Evolutionary conservation across 2,797 vertebrate species (phyloP).

Genomic region (Paratrypauchen microcephalus): DNA sequence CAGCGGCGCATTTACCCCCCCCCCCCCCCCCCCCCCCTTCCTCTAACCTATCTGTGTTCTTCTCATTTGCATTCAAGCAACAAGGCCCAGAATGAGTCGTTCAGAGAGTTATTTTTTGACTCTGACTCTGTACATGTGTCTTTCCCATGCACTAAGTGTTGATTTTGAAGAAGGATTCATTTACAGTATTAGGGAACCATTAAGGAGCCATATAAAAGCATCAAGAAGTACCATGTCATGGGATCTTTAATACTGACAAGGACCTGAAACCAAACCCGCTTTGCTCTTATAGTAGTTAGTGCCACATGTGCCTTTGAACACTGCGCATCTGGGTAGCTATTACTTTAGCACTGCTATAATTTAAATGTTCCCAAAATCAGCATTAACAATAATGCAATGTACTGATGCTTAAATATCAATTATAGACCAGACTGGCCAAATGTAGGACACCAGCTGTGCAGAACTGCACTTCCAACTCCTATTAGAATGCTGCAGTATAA

Average conservation of each 20-base stretch:
- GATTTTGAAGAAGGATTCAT: no score
- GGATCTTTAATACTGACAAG: neutral
- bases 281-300: conserved; percentile 16
- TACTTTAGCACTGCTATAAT: conserved; percentile 27
- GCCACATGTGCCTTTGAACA: conserved; percentile 23
- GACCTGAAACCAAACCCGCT: conserved; percentile 1
- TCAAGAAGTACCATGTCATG: no score
- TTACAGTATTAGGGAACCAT: no score
- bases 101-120: no score
- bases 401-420: conserved; percentile 28
- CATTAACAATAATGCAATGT: conserved; percentile 25
- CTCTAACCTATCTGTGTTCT: no score
- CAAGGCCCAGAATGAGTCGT: no score
- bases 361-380: conserved; percentile 33
- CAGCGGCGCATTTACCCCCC: no score
- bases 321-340: conserved; percentile 22
- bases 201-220: no score
- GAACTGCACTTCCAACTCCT: conserved; percentile 19
- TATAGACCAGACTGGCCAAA: conserved; percentile 33
- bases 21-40: no score
- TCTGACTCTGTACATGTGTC: no score
- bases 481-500: conserved; percentile 29
- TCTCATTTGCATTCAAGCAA: no score
- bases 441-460: conserved; percentile 38
- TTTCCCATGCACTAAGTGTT: no score